Conservation (phyloP, 2,797 vertebrate species). For the Thripadectes ignobilis region DNA sequence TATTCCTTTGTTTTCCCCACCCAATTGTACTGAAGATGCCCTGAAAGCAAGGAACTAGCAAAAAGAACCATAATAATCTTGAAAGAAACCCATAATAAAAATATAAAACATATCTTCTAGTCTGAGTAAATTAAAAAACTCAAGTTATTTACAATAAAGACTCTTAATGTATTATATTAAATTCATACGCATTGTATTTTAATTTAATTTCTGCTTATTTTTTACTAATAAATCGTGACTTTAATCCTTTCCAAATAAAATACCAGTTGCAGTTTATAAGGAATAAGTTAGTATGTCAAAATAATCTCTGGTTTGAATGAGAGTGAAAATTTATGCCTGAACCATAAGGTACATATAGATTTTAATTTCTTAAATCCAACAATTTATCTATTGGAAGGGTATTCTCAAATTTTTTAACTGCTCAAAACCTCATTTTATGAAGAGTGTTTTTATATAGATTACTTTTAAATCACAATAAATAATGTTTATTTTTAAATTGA, state of each 20-base stretch:
- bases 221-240: background rate
- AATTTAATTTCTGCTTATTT: background rate
- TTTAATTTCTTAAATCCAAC: background rate
- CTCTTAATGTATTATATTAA: background rate
- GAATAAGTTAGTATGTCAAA: background rate
- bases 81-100: constrained; percentile 37
- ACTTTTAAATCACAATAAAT: background rate
- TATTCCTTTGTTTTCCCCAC: constrained; percentile 73
- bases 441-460: background rate
- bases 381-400: background rate
- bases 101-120: background rate
- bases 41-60: constrained; percentile 38
- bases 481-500: background rate
- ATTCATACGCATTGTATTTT: background rate
- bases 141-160: background rate
- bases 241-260: background rate
- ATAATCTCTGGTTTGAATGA: background rate
- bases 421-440: background rate
- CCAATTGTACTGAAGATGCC: constrained; percentile 32
- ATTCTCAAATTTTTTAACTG: background rate
- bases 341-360: background rate
- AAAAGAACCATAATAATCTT: background rate
- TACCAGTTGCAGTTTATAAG: background rate
- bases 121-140: background rate
- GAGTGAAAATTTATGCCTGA: background rate